phyloP scores from a whole-genome alignment of 2,888 invertebrate genomes.

The Macrophya annulata region DNA sequence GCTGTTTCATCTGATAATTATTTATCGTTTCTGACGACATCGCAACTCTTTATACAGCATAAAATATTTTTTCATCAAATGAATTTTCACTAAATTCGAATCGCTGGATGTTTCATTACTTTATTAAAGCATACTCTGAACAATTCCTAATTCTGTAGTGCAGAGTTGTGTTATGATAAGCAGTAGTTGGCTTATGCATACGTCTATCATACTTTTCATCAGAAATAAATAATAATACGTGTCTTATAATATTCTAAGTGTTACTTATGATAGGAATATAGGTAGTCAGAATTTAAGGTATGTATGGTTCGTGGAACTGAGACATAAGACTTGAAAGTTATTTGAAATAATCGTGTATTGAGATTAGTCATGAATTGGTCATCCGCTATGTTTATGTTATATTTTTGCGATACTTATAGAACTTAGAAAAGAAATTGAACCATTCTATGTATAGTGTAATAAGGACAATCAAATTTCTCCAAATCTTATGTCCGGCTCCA shows the following conservation, averaged over 20 bases:
- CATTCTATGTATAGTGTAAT: background rate
- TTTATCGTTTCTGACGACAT: background rate
- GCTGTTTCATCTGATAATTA: conserved; percentile 29
- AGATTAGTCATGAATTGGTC: conserved; percentile 28
- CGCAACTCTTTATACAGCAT: background rate
- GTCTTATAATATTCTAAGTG: conserved; percentile 59
- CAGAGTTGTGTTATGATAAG: conserved; percentile 28
- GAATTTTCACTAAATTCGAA: background rate
- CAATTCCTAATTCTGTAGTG: conserved; percentile 51
- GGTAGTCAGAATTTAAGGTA: conserved; percentile 52
- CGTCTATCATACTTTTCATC: conserved; percentile 56
- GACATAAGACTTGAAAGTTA: conserved; percentile 25
- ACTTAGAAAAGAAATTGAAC: background rate
- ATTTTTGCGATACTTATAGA: conserved; percentile 22
- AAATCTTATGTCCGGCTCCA: conserved; percentile 36
- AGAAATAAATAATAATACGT: conserved; percentile 56
- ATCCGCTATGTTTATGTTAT: conserved; percentile 1
- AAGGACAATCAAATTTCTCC: conserved; percentile 15
- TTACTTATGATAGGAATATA: conserved; percentile 57
- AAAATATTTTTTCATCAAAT: conserved; percentile 26
- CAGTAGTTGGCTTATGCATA: conserved; percentile 39
- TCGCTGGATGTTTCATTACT: conserved; percentile 16
- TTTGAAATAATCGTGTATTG: conserved; percentile 19
- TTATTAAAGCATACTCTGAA: conserved; percentile 36
- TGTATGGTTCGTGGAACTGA: conserved; percentile 46